These are phyloP conservation scores for Sebastes aleutianus DNA, from an alignment of 2,797 vertebrate genomes.

Conservation along the genomic window DNA sequence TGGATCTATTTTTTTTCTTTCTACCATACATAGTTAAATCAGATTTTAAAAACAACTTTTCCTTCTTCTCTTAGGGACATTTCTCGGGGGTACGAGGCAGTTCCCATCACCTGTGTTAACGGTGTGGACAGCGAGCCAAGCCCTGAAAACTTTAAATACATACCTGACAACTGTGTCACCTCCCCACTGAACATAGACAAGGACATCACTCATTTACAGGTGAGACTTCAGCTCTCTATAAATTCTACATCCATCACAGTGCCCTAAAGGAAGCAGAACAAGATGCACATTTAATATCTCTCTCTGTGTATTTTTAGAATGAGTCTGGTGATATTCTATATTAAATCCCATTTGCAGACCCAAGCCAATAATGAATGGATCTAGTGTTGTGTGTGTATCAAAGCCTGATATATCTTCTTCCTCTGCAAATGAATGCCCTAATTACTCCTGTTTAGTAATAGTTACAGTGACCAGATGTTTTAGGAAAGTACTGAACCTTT, in stretches of 20 bases:
- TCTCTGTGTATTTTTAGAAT: background rate
- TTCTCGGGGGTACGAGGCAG: slow-evolving; percentile 91
- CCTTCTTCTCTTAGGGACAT: slow-evolving; percentile 85
- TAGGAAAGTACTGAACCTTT: background rate
- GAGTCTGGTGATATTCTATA: background rate
- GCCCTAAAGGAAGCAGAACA: background rate
- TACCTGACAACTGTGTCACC: slow-evolving; percentile 95
- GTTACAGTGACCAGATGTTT: no score
- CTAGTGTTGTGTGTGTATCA: background rate
- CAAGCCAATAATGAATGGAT: background rate
- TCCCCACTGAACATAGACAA: slow-evolving; percentile 92
- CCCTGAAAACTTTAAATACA: slow-evolving; percentile 92
- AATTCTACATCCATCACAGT: background rate
- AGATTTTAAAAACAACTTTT: background rate
- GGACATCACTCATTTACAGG: slow-evolving; percentile 97
- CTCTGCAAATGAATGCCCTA: no score
- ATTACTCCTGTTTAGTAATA: no score
- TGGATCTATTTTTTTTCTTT: background rate
- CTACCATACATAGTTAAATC: background rate
- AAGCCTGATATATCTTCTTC: background rate
- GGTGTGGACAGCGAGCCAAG: slow-evolving; percentile 88
- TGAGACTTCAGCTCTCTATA: slow-evolving; percentile 46
- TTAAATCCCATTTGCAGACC: background rate
- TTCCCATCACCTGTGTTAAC: slow-evolving; percentile 92
- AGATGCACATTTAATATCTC: background rate